These are phyloP conservation scores for Eilema sororculum DNA, from an alignment of 2,888 invertebrate species.

Conservation along the genomic window DNA sequence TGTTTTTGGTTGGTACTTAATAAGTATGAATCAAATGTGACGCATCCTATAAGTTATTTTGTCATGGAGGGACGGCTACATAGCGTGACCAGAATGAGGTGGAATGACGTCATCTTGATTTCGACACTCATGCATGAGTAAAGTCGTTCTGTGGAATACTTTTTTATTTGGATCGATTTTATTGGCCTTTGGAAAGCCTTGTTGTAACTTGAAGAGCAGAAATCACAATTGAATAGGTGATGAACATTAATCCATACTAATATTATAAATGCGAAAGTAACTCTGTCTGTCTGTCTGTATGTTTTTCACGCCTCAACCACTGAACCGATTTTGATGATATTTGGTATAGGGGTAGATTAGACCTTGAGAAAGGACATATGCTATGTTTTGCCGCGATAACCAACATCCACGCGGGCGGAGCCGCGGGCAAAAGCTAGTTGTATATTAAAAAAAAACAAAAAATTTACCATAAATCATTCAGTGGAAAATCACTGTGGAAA, in stretches of 20 bases:
- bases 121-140: conserved; percentile 29
- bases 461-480: not conserved
- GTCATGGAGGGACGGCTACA: conserved; percentile 7
- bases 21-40: conserved; percentile 49
- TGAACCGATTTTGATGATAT: too few relatives aligned
- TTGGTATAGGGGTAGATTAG: too few relatives aligned
- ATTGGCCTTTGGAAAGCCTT: too few relatives aligned
- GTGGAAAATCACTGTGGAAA: too few relatives aligned
- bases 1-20: conserved; percentile 31
- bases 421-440: too few relatives aligned
- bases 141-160: conserved; percentile 2
- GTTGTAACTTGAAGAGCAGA: not conserved
- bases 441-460: not conserved
- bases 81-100: conserved; percentile 33
- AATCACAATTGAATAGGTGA: not conserved
- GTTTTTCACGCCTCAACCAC: too few relatives aligned
- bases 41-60: conserved; percentile 29
- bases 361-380: too few relatives aligned
- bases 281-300: too few relatives aligned
- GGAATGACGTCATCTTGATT: conserved; percentile 37
- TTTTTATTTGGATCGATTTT: not conserved
- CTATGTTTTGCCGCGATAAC: too few relatives aligned
- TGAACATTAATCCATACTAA: too few relatives aligned
- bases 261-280: too few relatives aligned
- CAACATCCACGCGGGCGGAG: too few relatives aligned